Evolutionary conservation across 2,797 vertebrate species (phyloP).

Genomic region (Neostethus bicornis): DNA sequence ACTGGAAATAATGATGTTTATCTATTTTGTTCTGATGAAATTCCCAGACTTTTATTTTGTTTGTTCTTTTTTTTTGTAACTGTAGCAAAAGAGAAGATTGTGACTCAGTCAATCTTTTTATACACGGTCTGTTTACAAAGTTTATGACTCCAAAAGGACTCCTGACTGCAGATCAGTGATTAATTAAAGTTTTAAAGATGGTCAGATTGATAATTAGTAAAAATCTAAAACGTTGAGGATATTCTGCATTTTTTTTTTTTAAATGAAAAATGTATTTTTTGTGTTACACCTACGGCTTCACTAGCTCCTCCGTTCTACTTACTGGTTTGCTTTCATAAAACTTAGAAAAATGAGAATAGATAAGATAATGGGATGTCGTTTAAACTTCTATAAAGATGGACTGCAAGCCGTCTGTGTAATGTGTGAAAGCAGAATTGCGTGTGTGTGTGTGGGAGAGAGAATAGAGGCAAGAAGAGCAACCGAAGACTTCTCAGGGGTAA

Average conservation of each 20-base stretch:
- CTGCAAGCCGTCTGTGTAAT: constrained; percentile 73
- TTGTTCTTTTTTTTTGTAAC: background rate
- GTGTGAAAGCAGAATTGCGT: constrained; percentile 41
- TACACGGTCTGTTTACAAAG: constrained; percentile 1
- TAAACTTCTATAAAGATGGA: background rate
- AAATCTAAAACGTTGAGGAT: background rate
- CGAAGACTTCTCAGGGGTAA: constrained; percentile 81
- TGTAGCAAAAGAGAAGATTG: background rate
- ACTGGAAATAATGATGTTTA: background rate
- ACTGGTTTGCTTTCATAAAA: too few relatives aligned
- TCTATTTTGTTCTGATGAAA: background rate
- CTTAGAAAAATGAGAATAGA: too few relatives aligned
- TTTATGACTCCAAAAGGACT: background rate
- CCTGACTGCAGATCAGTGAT: background rate
- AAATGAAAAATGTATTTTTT: constrained; percentile 29
- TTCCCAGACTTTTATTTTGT: background rate
- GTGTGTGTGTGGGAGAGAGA: constrained; percentile 33
- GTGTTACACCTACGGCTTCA: constrained; percentile 66
- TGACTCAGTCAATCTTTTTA: constrained; percentile 2
- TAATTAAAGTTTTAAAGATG: background rate
- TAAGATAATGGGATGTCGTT: constrained; percentile 1
- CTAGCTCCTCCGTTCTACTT: background rate
- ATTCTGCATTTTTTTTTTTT: constrained; percentile 14
- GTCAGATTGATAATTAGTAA: background rate
- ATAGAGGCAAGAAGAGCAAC: constrained; percentile 57